Conservation (phyloP, 2,888 invertebrate species). For the Rhorus exstirpatorius region DNA sequence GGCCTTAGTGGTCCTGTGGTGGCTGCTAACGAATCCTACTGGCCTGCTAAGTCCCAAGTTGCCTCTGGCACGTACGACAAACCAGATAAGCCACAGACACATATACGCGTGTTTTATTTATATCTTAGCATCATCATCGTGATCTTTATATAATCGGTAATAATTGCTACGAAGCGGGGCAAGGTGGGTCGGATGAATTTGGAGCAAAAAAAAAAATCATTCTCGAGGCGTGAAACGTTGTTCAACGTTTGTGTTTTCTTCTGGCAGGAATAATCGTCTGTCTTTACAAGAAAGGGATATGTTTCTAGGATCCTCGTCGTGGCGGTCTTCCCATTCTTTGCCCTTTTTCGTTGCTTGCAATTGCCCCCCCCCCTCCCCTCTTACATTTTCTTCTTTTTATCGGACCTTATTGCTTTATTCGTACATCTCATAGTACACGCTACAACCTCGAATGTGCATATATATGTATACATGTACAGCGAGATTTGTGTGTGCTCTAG, state of each 20-base stretch:
- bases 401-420: neutral
- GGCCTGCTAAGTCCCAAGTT: constrained; percentile 96
- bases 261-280: too few species aligned
- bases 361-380: too few species aligned
- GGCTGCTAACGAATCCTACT: constrained; percentile 90
- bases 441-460: too few species aligned
- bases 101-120: neutral
- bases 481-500: constrained; percentile 68
- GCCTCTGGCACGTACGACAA: constrained; percentile 82
- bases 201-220: neutral
- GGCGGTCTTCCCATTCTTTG: constrained; percentile 9
- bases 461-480: constrained; percentile 14
- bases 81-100: neutral
- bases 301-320: neutral
- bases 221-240: too few species aligned
- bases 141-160: neutral
- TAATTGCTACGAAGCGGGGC: neutral
- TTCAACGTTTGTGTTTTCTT: too few species aligned
- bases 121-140: too few species aligned
- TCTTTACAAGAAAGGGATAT: neutral
- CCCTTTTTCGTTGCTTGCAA: too few species aligned
- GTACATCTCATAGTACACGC: constrained; percentile 12
- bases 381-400: too few species aligned
- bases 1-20: constrained; percentile 92
- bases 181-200: too few species aligned